Base-by-base conservation (phyloP, 53 echinoderm and acorn worm genomes). In the Hippasteria phrygiana region DNA sequence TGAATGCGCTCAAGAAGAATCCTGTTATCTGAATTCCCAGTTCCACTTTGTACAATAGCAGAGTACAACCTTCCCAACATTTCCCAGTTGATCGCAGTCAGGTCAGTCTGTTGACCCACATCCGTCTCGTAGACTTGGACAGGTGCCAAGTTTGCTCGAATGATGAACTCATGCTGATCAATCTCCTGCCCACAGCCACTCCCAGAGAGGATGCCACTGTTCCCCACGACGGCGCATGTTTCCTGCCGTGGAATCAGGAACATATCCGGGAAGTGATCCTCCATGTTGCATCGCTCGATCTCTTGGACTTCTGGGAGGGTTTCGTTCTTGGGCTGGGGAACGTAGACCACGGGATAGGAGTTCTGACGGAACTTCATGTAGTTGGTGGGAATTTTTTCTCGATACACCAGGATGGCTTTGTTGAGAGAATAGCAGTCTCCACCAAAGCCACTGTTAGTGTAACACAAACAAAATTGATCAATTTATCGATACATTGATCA, bases 51-150 rank as follows among this genome's bases (percentile, higher is more conserved):
- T 26, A 91, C 89, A 18, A 96, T 38, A 20, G 93, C 79, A 11
- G 83, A 76, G 41, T 91, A 90, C 32, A 94, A 40, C 22, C 87
- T 45, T 26, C 78, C 33, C 4, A 93, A 88, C 38, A 90, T 94
- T 50, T 96, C 94, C 28, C 75, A 91, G 89, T 96, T 96, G 40
- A 95, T 37, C 17, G 90, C 87, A 3, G 93, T 96, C 43, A 96
- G 42, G 51, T 94, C 80, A 0, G 92, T 89, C 20, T 82, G 87
- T 20, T 62, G 42, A 0, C 96, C 96, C 5, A 96, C 96, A 56
- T 96, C 96, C 11, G 37, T 6, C 40, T 71, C 72, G 59, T 90
- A 93, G 2, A 85, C 93, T 18, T 88, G 56, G 14, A 93, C 78
- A 1, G 95, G 95, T 4, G 90, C 90, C 34, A 95, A 62, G 87